phyloP scores from a whole-genome alignment of 1,140 invertebrate species.

The Thaumatotibia leucotreta region DNA sequence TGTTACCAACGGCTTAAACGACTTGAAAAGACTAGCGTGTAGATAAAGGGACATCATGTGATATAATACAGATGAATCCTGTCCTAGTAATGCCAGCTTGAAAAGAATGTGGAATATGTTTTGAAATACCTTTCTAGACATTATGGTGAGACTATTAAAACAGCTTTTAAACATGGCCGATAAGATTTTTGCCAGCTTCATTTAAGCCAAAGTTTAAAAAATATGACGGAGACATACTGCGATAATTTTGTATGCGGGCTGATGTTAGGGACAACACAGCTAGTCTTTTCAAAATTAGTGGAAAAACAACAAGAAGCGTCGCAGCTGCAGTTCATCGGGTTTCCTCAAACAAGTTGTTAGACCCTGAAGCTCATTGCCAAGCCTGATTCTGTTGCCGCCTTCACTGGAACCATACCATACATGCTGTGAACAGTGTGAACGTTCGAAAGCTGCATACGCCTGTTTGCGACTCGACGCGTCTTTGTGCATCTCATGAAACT shows the following conservation, averaged over 20 bases:
- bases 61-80: neutral
- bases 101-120: neutral
- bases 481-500: neutral
- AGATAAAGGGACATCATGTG: neutral
- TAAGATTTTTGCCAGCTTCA: neutral
- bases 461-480: slow-evolving; percentile 18
- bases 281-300: slow-evolving; percentile 33
- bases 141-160: too few relatives aligned
- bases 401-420: slow-evolving; percentile 19
- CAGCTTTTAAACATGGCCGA: too few relatives aligned
- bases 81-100: neutral
- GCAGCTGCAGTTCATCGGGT: slow-evolving; percentile 35
- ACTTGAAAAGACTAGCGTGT: slow-evolving; percentile 36
- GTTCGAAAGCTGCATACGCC: slow-evolving; percentile 27
- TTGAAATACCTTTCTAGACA: neutral
- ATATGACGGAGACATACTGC: neutral
- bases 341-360: slow-evolving; percentile 46
- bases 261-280: slow-evolving; percentile 21
- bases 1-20: slow-evolving; percentile 36
- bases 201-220: neutral
- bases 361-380: slow-evolving; percentile 43
- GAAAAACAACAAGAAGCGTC: slow-evolving; percentile 35
- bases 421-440: slow-evolving; percentile 21
- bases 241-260: neutral
- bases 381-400: slow-evolving; percentile 20